These are phyloP conservation scores for Bicyclus anynana DNA, from an alignment of 1,140 invertebrate species.

Conservation along the genomic window DNA sequence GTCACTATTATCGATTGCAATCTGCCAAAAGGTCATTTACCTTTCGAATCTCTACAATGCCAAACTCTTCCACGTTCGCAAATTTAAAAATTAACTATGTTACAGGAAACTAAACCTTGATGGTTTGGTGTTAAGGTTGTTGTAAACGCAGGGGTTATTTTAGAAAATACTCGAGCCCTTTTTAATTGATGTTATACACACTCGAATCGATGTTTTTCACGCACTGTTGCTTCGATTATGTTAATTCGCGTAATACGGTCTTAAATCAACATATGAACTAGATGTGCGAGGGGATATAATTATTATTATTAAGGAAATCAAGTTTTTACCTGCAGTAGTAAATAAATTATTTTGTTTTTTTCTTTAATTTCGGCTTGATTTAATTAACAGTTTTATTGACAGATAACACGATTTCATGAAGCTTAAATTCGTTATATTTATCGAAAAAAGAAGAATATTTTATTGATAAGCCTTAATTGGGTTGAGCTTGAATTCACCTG, in stretches of 20 bases:
- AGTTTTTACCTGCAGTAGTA: background rate
- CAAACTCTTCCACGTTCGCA: slow-evolving; percentile 10
- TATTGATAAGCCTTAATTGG: too few relatives aligned
- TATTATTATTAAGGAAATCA: slow-evolving; percentile 4
- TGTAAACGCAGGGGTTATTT: background rate
- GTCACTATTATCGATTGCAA: slow-evolving; percentile 27
- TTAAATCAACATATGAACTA: slow-evolving; percentile 40
- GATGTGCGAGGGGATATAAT: slow-evolving; percentile 6
- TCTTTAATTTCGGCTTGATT: too few relatives aligned
- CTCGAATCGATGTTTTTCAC: slow-evolving; percentile 44
- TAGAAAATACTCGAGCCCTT: slow-evolving; percentile 27
- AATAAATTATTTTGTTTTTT: background rate
- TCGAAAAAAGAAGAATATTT: too few relatives aligned
- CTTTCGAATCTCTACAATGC: slow-evolving; percentile 16
- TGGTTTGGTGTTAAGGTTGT: background rate
- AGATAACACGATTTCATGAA: too few relatives aligned
- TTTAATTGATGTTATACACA: slow-evolving; percentile 40
- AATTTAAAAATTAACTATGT: background rate
- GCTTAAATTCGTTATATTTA: too few relatives aligned
- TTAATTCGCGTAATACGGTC: slow-evolving; percentile 44
- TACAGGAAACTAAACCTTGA: slow-evolving; percentile 4
- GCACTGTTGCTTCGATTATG: slow-evolving; percentile 53
- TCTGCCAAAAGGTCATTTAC: slow-evolving; percentile 31
- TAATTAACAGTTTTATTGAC: too few relatives aligned
- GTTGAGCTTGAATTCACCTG: too few relatives aligned